These are phyloP conservation scores for Arothron firmamentum DNA, from an alignment of 2,113 vertebrate genomes.

Conservation along the genomic window DNA sequence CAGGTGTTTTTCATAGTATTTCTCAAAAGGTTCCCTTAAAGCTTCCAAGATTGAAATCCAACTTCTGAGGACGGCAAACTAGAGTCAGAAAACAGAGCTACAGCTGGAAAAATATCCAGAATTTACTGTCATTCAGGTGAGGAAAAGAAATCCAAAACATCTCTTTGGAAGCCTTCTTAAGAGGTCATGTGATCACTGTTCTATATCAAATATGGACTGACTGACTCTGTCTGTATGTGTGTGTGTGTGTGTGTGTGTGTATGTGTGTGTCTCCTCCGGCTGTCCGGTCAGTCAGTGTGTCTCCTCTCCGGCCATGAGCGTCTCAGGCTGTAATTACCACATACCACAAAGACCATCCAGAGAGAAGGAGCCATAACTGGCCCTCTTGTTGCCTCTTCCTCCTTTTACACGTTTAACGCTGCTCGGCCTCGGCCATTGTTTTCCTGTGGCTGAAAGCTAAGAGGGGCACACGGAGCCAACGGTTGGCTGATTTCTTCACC, in stretches of 20 bases:
- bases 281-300: conserved; percentile 31
- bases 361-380: conserved; percentile 47
- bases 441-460: conserved; percentile 26
- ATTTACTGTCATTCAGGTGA: no score
- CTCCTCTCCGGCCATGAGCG: conserved; percentile 32
- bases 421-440: conserved; percentile 38
- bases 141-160: no score
- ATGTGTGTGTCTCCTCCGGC: conserved; percentile 26
- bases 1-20: no score
- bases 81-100: no score
- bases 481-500: conserved; percentile 4
- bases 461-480: conserved; percentile 13
- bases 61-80: no score
- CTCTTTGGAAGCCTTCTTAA: no score
- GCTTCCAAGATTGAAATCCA: not conserved
- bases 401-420: conserved; percentile 22
- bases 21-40: no score
- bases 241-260: not conserved
- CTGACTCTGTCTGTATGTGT: not conserved
- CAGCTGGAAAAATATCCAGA: no score
- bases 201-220: not conserved
- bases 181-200: no score
- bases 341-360: conserved; percentile 39
- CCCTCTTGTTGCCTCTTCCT: conserved; percentile 22
- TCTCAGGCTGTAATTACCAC: conserved; percentile 58